phyloP scores from a whole-genome alignment of 2,888 invertebrate genomes.

The Labia minor region DNA sequence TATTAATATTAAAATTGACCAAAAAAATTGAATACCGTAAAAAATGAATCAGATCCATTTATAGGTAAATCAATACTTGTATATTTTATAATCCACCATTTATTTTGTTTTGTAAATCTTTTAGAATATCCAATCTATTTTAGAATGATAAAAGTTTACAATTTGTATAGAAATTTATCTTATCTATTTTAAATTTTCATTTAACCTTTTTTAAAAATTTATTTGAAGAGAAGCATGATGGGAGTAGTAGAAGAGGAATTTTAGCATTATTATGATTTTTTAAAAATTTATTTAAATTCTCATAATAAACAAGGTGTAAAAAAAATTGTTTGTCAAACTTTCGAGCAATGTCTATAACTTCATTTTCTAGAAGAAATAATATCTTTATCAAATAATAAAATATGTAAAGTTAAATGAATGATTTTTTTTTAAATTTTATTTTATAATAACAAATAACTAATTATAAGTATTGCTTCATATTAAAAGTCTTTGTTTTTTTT shows the following conservation, averaged over 20 bases:
- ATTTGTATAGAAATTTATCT: background rate
- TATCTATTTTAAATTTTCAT: conserved; percentile 1
- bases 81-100: conserved; percentile 17
- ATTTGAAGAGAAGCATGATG: background rate
- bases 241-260: background rate
- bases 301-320: background rate
- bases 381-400: too few relatives aligned
- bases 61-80: background rate
- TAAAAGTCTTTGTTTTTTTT: too few relatives aligned
- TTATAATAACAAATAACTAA: too few relatives aligned
- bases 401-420: too few relatives aligned
- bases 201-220: background rate
- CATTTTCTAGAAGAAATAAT: background rate
- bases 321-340: background rate
- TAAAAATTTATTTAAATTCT: background rate
- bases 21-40: background rate
- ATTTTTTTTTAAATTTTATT: too few relatives aligned
- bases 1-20: background rate
- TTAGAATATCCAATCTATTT: background rate
- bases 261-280: background rate
- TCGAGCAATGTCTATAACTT: background rate
- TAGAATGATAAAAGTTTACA: background rate
- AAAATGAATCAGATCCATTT: background rate
- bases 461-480: too few relatives aligned
- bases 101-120: conserved; percentile 8